Conservation (phyloP, 2,113 vertebrate species). For the human (Homo sapiens) region DNA sequence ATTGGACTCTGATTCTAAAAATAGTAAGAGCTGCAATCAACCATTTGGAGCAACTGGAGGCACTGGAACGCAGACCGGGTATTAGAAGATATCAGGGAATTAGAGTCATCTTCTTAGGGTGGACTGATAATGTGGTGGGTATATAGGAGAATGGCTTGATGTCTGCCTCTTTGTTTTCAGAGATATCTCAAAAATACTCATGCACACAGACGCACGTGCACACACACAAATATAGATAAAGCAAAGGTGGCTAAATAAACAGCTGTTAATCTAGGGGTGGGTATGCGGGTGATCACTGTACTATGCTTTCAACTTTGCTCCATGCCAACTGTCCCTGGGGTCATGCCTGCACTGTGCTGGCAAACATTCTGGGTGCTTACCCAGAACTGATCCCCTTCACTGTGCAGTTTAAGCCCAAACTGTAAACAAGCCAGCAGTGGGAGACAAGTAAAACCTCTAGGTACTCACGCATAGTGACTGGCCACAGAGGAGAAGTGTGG, state of each 20-base stretch:
- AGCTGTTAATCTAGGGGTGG: fast-evolving
- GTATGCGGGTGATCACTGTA: fast-evolving
- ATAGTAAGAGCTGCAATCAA: background rate
- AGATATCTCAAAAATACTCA: background rate
- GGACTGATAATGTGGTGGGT: background rate
- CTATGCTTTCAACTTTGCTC: background rate
- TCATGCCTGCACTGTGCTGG: no score
- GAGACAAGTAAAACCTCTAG: slow-evolving; percentile 83
- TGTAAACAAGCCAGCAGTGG: slow-evolving; percentile 85
- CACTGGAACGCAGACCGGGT: background rate
- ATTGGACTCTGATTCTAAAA: background rate
- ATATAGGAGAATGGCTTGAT: fast-evolving
- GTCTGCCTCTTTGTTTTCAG: background rate
- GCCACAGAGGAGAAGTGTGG: background rate
- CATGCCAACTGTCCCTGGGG: no score
- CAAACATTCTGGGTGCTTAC: slow-evolving; percentile 71
- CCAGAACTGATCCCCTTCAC: slow-evolving; percentile 82
- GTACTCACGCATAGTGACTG: slow-evolving; percentile 85
- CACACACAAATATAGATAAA: fast-evolving
- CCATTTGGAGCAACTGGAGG: background rate
- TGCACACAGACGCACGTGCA: background rate
- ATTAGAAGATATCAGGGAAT: background rate
- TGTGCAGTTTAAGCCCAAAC: slow-evolving; percentile 86
- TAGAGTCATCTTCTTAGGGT: background rate
- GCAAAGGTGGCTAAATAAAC: background rate